These are phyloP conservation scores for Acanthococcus lagerstroemiae DNA, from an alignment of 2,888 invertebrate genomes.

Conservation along the genomic window DNA sequence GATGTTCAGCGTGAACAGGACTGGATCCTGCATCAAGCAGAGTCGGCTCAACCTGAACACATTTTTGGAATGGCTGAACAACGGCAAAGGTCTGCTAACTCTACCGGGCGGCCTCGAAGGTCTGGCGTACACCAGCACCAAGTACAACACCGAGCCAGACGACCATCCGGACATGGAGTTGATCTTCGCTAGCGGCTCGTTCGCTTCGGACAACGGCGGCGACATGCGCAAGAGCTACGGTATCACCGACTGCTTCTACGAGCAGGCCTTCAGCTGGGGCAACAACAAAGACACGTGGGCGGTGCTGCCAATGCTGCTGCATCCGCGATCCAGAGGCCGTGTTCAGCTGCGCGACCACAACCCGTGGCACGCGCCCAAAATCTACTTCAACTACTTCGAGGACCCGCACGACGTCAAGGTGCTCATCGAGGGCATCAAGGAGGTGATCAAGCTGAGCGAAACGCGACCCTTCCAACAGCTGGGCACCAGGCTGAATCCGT, in stretches of 20 bases:
- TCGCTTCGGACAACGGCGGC: conserved; percentile 49
- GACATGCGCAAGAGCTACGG: conserved; percentile 44
- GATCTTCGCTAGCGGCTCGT: conserved; percentile 53
- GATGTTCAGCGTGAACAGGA: conserved; percentile 47
- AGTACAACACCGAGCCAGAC: conserved; percentile 44
- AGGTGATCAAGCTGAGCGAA: conserved; percentile 34
- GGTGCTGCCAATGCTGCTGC: conserved; percentile 49
- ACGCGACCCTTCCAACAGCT: conserved; percentile 36
- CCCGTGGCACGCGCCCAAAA: conserved; percentile 45
- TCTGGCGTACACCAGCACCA: conserved; percentile 51
- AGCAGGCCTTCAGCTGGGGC: conserved; percentile 43
- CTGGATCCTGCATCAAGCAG: conserved; percentile 33
- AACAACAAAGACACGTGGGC: conserved; percentile 45
- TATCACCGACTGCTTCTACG: conserved; percentile 44
- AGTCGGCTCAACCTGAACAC: conserved; percentile 22
- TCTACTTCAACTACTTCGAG: conserved; percentile 47
- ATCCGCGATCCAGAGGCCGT: conserved; percentile 47
- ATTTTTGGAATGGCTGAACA: conserved; percentile 34
- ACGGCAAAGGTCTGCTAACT: conserved; percentile 43
- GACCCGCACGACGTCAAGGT: conserved; percentile 41
- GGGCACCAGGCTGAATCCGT: conserved; percentile 44
- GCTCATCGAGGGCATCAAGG: conserved; percentile 36
- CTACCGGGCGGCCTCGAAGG: conserved; percentile 50
- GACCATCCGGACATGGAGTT: conserved; percentile 60
- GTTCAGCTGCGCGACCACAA: conserved; percentile 44